Conservation (phyloP, 2,888 invertebrate species). For the Barypeithes pellucidus region DNA sequence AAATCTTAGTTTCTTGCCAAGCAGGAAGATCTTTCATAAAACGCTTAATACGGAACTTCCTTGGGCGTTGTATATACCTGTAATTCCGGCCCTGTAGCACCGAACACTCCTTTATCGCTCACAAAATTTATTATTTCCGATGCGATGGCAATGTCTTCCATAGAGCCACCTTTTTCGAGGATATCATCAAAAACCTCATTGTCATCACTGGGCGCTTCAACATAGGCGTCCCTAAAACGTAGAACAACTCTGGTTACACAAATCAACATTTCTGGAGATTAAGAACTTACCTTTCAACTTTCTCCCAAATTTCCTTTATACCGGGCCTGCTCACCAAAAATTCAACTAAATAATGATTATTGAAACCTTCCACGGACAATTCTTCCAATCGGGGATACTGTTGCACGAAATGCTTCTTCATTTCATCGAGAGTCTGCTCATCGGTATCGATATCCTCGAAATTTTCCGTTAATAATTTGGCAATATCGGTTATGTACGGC, state of each 20-base stretch:
- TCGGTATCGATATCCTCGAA: slow-evolving; percentile 58
- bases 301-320: slow-evolving; percentile 53
- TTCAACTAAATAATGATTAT: slow-evolving; percentile 48
- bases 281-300: slow-evolving; percentile 55
- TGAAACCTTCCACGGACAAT: slow-evolving; percentile 53
- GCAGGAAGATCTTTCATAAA: no score
- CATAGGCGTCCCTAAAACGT: slow-evolving; percentile 47
- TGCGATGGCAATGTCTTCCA: slow-evolving; percentile 32
- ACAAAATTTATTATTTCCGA: slow-evolving; percentile 37
- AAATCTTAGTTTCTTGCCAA: no score
- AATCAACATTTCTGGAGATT: neutral
- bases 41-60: neutral
- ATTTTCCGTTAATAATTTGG: slow-evolving; percentile 57
- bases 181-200: slow-evolving; percentile 34
- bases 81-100: slow-evolving; percentile 48
- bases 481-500: slow-evolving; percentile 62
- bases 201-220: slow-evolving; percentile 31
- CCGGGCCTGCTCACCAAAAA: slow-evolving; percentile 45
- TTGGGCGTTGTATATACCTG: slow-evolving; percentile 28
- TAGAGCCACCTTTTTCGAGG: slow-evolving; percentile 25
- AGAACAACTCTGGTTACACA: neutral
- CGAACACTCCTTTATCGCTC: slow-evolving; percentile 25
- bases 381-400: slow-evolving; percentile 61
- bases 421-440: slow-evolving; percentile 61
- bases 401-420: slow-evolving; percentile 65